Base-by-base conservation (phyloP, 2,888 invertebrate species). In the Parnassius smintheus region DNA sequence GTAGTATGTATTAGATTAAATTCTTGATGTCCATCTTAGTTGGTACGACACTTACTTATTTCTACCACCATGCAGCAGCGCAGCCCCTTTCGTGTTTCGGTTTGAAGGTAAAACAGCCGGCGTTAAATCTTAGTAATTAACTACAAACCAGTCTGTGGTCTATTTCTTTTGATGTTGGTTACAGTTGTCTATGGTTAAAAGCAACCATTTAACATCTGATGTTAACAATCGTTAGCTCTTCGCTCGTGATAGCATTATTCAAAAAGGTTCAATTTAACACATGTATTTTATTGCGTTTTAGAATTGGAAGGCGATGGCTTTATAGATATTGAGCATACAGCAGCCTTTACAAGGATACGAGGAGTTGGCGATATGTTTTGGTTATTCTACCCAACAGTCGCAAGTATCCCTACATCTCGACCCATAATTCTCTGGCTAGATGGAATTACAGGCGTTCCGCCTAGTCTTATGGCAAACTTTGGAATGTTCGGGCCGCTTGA, bases 351-450 rank as follows among this genome's bases (percentile, higher is more conserved):
- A 0, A 93, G 93, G 69, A 95, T 97, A 1, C 92, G 94, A 0
- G 86, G 91, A 1, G 92, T 93, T 0, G 96, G 97, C 0, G 94
- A 96, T 69, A 94, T 96, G 93, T 97, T 97, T 83, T 97, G 96
- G 94, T 97, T 97, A 96, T 93, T 98, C 61, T 96, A 96, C 80
- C 95, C 95, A 67, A 94, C 94, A 8, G 92, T 93, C 0, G 92
- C 93, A 0, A 81, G 89, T 55, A 91, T 92, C 0, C 72, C 79
- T 0, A 85, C 86, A 8, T 86, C 92, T 67, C 92, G 92, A 52
- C 98, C 98, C 0, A 79, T 97, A 44, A 88, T 97, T 12, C 92
- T 98, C 59, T 98, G 98, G 97, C 87, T 98, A n/a, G 95, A 97
- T 91, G 98, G 98, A 46, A 96, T 97, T 0, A 96, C 96, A 0